Base-by-base conservation (phyloP, 92 coral and sea anemone genomes). In the Umimayanthus kanabou region DNA sequence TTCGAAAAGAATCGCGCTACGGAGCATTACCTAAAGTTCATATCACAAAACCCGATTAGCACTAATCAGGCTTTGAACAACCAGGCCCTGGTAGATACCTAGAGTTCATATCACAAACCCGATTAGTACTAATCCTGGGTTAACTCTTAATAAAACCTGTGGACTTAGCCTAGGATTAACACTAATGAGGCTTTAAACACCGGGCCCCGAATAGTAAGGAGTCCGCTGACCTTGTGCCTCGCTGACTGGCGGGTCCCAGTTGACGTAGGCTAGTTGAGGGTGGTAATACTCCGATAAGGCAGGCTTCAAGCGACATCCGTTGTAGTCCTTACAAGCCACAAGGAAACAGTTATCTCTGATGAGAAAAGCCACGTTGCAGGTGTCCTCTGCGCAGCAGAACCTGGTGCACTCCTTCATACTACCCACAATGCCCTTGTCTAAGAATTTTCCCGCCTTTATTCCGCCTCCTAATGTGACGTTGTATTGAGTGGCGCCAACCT, bases 391-490 rank as follows among this genome's bases (percentile, higher is more conserved):
- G 82, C 99, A 96, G 81, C 99, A 96, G 82, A 89, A 95, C 9
- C 94, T 93, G 15, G 91, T 90, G 53, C 99, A 96, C 81, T 96
- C 97, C 43, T 90, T 88, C 93, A 95, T 91, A 86, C 85, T 85
- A 28, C 91, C 80, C 69, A 96, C 98, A 40, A 87, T 90, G 58
- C 99, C 99, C 87, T 92, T 93, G 88, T 96, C 95, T 22, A 95
- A 91, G 79, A 96, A 95, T 53, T 90, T 90, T 28, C 99, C 98
- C 14, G 99, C 90, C 87, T 91, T 93, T 1, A 96, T 85, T 28
- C 99, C 99, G 8, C 98, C 98, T 5, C 90, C 88, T 23, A 96
- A 94, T 9, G 98, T 93, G 78, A 95, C 97, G 89, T 96, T 96
- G 74, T 85, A 89, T 29, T 92, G 88, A 39, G 96, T 92, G 81